phyloP scores from a whole-genome alignment of 2,888 invertebrate species.

The Junonia oenone region DNA sequence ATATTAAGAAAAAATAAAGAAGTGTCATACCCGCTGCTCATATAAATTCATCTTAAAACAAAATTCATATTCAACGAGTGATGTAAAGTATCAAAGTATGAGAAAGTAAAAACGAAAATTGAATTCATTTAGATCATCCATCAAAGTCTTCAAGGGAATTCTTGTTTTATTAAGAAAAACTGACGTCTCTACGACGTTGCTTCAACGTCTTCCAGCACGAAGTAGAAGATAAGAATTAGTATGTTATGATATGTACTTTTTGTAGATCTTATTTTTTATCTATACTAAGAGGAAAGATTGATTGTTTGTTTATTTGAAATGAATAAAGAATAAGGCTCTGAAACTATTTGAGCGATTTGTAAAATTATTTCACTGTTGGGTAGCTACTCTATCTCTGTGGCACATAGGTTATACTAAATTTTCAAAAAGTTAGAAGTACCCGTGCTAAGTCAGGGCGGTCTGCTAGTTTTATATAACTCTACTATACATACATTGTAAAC shows the following conservation, averaged over 20 bases:
- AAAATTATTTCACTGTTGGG: too few species aligned
- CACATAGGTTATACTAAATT: too few species aligned
- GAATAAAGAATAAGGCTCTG: too few species aligned
- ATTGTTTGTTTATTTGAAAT: too few species aligned
- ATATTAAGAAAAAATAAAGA: not conserved
- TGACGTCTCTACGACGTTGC: not conserved
- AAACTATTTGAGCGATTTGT: too few species aligned
- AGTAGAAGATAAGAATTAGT: not conserved
- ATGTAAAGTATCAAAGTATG: constrained; percentile 18
- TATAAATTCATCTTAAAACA: constrained; percentile 13
- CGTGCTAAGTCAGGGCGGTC: too few species aligned
- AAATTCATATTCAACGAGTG: constrained; percentile 8
- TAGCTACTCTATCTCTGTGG: too few species aligned
- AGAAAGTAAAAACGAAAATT: constrained; percentile 45
- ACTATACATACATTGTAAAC: too few species aligned
- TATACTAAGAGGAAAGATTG: too few species aligned
- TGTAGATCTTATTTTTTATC: too few species aligned
- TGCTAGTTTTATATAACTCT: too few species aligned
- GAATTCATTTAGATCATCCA: constrained; percentile 58
- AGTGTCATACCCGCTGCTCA: not conserved
- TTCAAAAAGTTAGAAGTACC: too few species aligned
- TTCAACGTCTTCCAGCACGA: not conserved
- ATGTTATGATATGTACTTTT: not conserved
- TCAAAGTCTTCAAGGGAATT: constrained; percentile 52
- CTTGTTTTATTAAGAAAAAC: constrained; percentile 44